Evolutionary conservation across 2,888 invertebrate genomes (phyloP).

Genomic region (Glyphotaelius pellucidus): DNA sequence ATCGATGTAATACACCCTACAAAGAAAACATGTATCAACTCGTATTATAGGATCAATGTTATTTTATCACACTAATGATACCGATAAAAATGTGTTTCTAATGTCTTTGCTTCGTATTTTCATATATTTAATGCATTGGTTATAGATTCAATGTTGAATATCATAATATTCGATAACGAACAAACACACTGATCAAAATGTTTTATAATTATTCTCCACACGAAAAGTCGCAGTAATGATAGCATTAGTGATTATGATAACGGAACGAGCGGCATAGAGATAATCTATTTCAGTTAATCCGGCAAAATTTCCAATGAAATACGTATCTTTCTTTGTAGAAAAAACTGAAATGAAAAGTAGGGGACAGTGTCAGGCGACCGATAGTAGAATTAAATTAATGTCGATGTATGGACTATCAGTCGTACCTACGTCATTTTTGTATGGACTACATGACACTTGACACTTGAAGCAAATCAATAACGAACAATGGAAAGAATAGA

Average conservation of each 20-base stretch:
- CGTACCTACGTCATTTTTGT: background rate
- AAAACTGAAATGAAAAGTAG: background rate
- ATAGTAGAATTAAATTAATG: slow-evolving; percentile 14
- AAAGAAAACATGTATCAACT: background rate
- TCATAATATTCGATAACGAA: background rate
- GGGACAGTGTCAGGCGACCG: background rate
- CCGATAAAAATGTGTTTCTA: background rate
- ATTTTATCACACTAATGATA: background rate
- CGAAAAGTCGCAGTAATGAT: background rate
- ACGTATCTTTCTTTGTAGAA: background rate
- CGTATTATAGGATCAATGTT: background rate
- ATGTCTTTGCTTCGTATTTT: background rate
- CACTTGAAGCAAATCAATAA: slow-evolving; percentile 13
- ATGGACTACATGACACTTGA: background rate
- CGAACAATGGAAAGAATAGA: background rate
- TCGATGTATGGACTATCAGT: background rate
- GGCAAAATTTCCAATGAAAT: background rate
- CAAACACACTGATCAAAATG: background rate
- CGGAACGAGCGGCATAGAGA: background rate
- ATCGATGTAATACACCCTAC: background rate
- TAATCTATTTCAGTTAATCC: background rate
- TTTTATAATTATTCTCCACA: background rate
- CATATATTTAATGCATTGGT: background rate
- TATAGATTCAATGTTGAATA: background rate
- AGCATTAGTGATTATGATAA: background rate